A percentile compares a stretch with the other conserved stretches of the same genome.
phyloP scores from a whole-genome alignment of 1,140 invertebrate genomes.

The Meloidogyne exigua region DNA sequence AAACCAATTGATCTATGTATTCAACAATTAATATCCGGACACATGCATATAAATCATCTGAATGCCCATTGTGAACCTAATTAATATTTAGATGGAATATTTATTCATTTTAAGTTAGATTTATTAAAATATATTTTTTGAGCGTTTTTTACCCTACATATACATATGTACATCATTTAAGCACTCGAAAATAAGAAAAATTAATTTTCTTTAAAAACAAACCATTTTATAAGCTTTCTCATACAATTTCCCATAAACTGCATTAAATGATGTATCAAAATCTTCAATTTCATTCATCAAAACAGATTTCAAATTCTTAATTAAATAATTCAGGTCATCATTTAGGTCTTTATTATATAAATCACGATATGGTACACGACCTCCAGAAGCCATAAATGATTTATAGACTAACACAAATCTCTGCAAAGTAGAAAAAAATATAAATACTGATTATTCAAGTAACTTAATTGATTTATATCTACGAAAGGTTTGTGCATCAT shows the following conservation, averaged over 20 bases:
- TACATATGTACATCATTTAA: no score
- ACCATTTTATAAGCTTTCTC: conserved; percentile 1
- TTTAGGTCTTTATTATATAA: not conserved
- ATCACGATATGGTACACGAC: not conserved
- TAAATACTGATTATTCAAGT: no score
- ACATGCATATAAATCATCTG: not conserved
- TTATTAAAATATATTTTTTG: no score
- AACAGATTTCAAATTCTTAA: not conserved
- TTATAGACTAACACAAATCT: no score
- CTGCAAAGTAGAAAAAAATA: no score
- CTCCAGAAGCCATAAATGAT: not conserved
- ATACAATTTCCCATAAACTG: not conserved
- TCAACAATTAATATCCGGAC: not conserved
- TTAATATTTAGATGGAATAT: no score
- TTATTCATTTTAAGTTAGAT: no score
- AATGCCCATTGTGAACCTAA: not conserved
- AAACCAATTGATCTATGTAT: not conserved
- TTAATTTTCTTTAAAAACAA: not conserved
- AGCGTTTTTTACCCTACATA: no score
- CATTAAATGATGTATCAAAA: not conserved
- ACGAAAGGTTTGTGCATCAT: no score
- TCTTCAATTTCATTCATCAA: not conserved
- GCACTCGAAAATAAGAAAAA: no score
- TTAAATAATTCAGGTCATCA: not conserved
- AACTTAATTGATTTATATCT: no score